Conservation (phyloP, 92 coral and sea anemone species). For the Pocillopora meandrina region DNA sequence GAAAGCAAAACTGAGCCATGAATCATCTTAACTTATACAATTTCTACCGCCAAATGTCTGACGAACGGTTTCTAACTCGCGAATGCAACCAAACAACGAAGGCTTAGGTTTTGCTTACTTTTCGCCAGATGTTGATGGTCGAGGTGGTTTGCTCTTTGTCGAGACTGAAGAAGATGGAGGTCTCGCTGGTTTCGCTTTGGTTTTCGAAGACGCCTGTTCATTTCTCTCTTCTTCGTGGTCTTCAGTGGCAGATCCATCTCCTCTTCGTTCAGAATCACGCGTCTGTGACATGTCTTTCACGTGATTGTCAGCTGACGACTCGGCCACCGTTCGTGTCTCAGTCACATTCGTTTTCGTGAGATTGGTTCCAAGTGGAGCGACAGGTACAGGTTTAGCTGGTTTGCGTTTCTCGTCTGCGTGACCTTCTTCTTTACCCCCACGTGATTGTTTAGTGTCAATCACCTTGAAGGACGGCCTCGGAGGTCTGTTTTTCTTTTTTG, state of each 20-base stretch:
- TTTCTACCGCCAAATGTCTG: too few relatives aligned
- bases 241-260: neutral
- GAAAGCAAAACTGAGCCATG: too few relatives aligned
- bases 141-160: constrained; percentile 20
- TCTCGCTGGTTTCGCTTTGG: constrained; percentile 60
- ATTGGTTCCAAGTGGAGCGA: constrained; percentile 2
- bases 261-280: neutral
- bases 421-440: neutral
- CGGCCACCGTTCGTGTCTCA: constrained; percentile 12
- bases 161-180: constrained; percentile 61
- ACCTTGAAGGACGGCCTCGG: constrained; percentile 4
- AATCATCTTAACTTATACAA: too few relatives aligned
- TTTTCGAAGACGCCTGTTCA: constrained; percentile 35
- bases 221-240: neutral
- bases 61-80: too few relatives aligned
- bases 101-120: constrained; percentile 4
- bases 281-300: constrained; percentile 18
- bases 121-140: constrained; percentile 25
- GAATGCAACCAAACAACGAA: too few relatives aligned
- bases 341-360: constrained; percentile 5
- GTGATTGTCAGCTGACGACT: constrained; percentile 30
- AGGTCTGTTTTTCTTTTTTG: constrained; percentile 21
- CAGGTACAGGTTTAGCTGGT: constrained; percentile 75
- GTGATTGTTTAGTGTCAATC: constrained; percentile 16
- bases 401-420: constrained; percentile 44